A percentile compares a stretch with the other conserved stretches of the same genome.
Conservation (phyloP, 2,797 vertebrate species). For the Anguilla marmorata region DNA sequence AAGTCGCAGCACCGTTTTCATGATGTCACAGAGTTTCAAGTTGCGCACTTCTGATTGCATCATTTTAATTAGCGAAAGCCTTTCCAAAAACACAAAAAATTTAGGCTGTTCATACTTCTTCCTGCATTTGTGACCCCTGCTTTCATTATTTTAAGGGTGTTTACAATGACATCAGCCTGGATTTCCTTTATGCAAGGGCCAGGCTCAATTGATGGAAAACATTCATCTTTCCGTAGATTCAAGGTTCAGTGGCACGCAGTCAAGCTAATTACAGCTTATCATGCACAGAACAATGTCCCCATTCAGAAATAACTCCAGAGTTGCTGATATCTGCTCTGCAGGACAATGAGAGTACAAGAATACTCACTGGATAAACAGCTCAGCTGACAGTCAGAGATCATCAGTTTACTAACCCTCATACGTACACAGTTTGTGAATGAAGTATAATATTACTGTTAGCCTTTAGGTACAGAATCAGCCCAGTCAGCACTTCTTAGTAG, state of each 20-base stretch:
- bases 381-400: constrained; percentile 4
- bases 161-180: constrained; percentile 27
- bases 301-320: constrained; percentile 16
- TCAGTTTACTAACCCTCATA: not conserved
- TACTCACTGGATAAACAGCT: not conserved
- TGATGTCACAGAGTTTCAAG: not conserved
- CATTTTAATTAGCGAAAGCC: not conserved
- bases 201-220: constrained; percentile 33
- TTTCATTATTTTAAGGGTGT: constrained; percentile 14
- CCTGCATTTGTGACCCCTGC: not conserved
- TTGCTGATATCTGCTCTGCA: not conserved
- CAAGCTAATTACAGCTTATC: constrained; percentile 22
- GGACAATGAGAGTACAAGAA: not conserved
- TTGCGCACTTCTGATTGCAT: not conserved
- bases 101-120: not conserved
- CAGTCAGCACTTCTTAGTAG: not conserved
- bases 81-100: not conserved
- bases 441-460: not conserved
- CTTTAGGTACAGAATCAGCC: not conserved
- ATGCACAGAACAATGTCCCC: not conserved
- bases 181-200: constrained; percentile 16
- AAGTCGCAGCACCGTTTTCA: not conserved
- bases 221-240: constrained; percentile 24
- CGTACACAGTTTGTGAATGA: constrained; percentile 4
- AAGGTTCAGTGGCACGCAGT: not conserved